Base-by-base conservation (phyloP, 2,888 invertebrate species). In the Carterocephalus palaemon region DNA sequence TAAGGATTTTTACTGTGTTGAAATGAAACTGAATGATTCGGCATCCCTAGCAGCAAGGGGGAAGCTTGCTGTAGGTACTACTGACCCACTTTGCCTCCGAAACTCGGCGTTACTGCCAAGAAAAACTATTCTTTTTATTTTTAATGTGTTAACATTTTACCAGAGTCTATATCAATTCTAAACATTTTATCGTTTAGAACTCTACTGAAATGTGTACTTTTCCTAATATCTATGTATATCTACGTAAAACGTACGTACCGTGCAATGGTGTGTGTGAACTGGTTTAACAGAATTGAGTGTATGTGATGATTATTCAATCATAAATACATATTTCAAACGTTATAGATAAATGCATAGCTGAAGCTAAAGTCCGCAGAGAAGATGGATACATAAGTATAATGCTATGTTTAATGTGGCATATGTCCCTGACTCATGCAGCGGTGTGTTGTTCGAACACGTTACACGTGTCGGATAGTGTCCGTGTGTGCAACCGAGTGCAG, bases 81-180 rank as follows among this genome's bases (percentile, higher is more conserved):
- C 64, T 85, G 82, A 83, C 84, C 84, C 64, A 84, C 58, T 78
- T 65, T 66, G 58, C 62, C 62, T 52, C 63, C 60, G 66, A 62
- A 28, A 60, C 61, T 16, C 24, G 13, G 19, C 26, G 34, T 20
- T 34, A 34, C 20, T 42, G 34, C 34, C 42, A 34, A 42, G 20
- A 42, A 34, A 33, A 42, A 33, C 17, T 26, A 10, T 28, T 5
- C 24, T 42, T 42, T 42, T 42, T 34, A 10, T 34, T 29, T 24
- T 20, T 15, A 5, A 24, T 12, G 29, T 37, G 12, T 10, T 22
- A 22, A 15, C 33, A 32, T 41, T 20, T 16, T 26, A n/a, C n/a
- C n/a, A n/a, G n/a, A n/a, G n/a, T n/a, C n/a, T n/a, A n/a, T n/a
- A n/a, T n/a, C n/a, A n/a, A n/a, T n/a, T n/a, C n/a, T n/a, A n/a